Conservation (phyloP, 2,888 invertebrate species). For the Blastobasis lacticolella region DNA sequence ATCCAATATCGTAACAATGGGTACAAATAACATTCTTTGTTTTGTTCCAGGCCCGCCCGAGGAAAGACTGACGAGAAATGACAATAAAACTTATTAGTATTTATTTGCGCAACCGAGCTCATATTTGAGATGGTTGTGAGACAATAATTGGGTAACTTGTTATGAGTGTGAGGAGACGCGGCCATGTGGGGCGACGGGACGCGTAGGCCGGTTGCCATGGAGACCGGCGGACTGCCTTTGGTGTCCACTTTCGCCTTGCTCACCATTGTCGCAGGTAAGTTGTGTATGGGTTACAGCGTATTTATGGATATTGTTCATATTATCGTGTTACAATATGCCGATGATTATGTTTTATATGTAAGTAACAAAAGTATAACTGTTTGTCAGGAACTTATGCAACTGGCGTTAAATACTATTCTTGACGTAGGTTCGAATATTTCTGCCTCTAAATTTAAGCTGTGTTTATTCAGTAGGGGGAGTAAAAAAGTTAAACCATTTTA, state of each 20-base stretch:
- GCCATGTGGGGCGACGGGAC: conserved; percentile 15
- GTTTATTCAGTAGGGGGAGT: too few relatives aligned
- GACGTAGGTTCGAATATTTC: too few relatives aligned
- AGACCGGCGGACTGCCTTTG: conserved; percentile 57
- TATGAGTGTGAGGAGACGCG: conserved; percentile 34
- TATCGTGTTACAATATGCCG: too few relatives aligned
- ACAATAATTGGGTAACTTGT: conserved; percentile 28
- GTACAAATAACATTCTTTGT: conserved; percentile 10
- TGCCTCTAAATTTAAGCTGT: too few relatives aligned
- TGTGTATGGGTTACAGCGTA: too few relatives aligned
- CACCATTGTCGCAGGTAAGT: conserved; percentile 64
- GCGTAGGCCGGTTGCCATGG: conserved; percentile 52
- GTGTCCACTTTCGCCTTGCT: conserved; percentile 65
- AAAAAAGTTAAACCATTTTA: too few relatives aligned
- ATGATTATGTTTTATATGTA: too few relatives aligned
- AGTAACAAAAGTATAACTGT: too few relatives aligned
- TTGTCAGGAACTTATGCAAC: too few relatives aligned
- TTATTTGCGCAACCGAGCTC: conserved; percentile 10
- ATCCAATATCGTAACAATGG: too few relatives aligned
- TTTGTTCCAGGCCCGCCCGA: conserved; percentile 45
- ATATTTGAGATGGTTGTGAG: conserved; percentile 22
- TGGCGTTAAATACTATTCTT: too few relatives aligned
- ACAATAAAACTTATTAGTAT: conserved; percentile 26
- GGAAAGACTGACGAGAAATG: conserved; percentile 23
- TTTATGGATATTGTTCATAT: too few relatives aligned